Percentiles rank a stretch among this genome's conserved stretches.
Conservation (phyloP, 1,140 invertebrate genomes). For the Stegodyphus mimosarum region DNA sequence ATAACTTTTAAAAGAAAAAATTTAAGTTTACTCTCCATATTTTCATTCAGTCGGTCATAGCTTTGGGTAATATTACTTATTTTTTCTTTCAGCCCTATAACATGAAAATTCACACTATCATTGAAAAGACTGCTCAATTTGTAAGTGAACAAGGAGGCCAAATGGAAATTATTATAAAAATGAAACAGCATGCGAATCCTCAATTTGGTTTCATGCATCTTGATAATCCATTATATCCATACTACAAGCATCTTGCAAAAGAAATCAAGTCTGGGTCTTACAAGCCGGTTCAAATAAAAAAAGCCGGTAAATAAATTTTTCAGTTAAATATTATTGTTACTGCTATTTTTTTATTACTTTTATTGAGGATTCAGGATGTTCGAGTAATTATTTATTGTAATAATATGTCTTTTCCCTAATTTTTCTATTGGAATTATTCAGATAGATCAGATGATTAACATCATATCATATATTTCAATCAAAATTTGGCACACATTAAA, state of each 20-base stretch:
- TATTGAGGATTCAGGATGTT: no score
- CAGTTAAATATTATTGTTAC: no score
- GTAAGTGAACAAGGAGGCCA: constrained; percentile 92
- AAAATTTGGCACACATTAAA: not conserved
- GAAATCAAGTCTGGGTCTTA: constrained; percentile 87
- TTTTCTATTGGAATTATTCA: no score
- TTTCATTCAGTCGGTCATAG: no score
- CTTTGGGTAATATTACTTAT: no score
- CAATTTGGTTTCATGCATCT: constrained; percentile 95
- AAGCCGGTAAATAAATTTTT: constrained; percentile 14
- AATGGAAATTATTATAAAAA: constrained; percentile 98
- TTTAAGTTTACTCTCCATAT: no score
- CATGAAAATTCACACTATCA: constrained; percentile 91
- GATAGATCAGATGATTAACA: no score
- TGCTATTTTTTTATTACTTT: no score
- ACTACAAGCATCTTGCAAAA: constrained; percentile 86
- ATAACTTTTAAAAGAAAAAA: no score
- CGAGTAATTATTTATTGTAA: no score
- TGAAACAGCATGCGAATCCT: constrained; percentile 92
- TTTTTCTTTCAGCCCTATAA: constrained; percentile 82
- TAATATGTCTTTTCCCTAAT: no score
- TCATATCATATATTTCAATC: not conserved
- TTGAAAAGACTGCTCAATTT: constrained; percentile 96
- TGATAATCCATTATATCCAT: constrained; percentile 85
- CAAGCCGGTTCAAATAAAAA: constrained; percentile 65